Evolutionary conservation across 2,797 vertebrate species (phyloP), one percentile per base, ranked within the genome.

Genomic region (Hydrocynus forskahlii): DNA sequence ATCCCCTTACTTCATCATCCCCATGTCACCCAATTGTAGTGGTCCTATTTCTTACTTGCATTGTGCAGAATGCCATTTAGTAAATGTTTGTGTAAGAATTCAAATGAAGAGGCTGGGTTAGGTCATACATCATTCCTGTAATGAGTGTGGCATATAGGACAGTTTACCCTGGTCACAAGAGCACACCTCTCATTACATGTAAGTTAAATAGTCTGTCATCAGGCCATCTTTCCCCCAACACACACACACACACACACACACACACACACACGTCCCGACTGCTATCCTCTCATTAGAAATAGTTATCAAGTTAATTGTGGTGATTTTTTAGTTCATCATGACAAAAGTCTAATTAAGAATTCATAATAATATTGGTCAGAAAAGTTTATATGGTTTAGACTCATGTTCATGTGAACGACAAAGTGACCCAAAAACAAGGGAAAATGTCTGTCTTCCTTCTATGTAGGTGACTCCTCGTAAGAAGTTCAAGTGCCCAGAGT

Each of bases 401-500:
- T 45, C 43, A 45, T 1, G 10, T 7, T 45, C 8, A 52, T 52
- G 13, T 52, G 4, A 52, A 13, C 1, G 13, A 4, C 48, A 52
- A 52, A 52, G 48, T 16, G 13, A 52, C 48, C 10, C 10, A 52
- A 16, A 12, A 52, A 52, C 12, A 16, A 13, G 3, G 3, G 10
- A 45, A 52, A 52, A 16, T 52, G 48, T 52, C 48, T 52, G 48
- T 52, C 60, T 63, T 63, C 59, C 55, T 84, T 87, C 84, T 85
- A 75, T 90, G 84, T 90, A 99, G 98, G 98, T 99, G 90, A 99
- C 98, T 81, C 98, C 98, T 7, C 95, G 98, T 45, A 99, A 99
- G 91, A 99, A 99, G 93, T 99, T 99, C 93, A 99, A 99, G 91
- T 99, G 97, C 90, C 97, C 98, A 10, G 98, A 99, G 91, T 99